A percentile compares a stretch with the other conserved stretches of the same genome.
phyloP scores from a whole-genome alignment of 2,113 vertebrate genomes.

The Plestiodon gilberti region DNA sequence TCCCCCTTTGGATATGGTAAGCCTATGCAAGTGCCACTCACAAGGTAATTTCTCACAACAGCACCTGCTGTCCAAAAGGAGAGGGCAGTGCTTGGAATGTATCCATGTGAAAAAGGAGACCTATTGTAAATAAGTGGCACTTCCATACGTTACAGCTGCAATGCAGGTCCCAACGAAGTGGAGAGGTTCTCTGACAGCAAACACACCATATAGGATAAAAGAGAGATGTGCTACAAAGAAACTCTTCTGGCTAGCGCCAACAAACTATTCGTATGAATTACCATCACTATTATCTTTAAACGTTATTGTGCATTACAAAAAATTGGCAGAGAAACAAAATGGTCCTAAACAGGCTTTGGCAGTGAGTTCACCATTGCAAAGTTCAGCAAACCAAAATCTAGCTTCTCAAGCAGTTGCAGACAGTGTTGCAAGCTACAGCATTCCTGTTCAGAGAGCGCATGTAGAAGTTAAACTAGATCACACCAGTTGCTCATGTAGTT shows the following conservation, averaged over 20 bases:
- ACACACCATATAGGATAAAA: neutral
- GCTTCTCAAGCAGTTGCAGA: conserved; percentile 66
- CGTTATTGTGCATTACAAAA: neutral
- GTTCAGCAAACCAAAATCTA: conserved; percentile 58
- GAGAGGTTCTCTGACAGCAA: neutral
- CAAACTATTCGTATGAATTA: neutral
- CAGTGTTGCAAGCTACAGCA: conserved; percentile 47
- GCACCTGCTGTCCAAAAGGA: neutral
- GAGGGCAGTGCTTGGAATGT: neutral
- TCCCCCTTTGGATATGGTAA: no score
- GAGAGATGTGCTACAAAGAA: neutral
- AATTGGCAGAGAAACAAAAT: neutral
- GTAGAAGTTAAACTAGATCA: conserved; percentile 35
- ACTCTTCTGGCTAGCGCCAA: neutral
- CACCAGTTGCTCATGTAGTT: conserved; percentile 69
- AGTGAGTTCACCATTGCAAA: conserved; percentile 2
- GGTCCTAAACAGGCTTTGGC: neutral
- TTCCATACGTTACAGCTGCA: neutral
- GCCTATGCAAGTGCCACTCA: neutral
- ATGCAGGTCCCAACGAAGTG: neutral
- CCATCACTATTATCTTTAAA: neutral
- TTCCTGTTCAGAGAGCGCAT: conserved; percentile 55
- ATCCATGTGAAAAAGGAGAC: neutral
- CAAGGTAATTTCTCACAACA: neutral
- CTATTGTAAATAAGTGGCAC: neutral